Evolutionary conservation across 2,888 invertebrate genomes (phyloP), one percentile per base, ranked within the genome.

Genomic region (Sinotaia quadrata): DNA sequence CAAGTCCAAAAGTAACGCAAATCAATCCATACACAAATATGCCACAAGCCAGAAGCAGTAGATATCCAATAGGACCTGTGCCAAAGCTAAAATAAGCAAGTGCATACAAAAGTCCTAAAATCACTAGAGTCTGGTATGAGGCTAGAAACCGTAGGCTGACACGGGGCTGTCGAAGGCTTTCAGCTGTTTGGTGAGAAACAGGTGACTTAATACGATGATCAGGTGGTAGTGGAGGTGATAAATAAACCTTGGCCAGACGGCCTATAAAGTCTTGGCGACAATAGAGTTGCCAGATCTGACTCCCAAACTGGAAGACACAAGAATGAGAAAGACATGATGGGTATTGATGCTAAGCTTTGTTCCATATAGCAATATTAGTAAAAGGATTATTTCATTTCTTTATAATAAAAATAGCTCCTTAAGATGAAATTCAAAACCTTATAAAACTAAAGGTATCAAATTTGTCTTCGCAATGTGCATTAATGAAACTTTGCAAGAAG

Each of bases 251-350:
- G 12, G 80, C 75, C 69, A 85, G 67, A 27, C 77, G 75, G 5
- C 85, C 85, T 4, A 80, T 33, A 18, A 85, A 58, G 63, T 81
- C 83, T 21, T 66, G 65, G 34, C 84, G 75, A 41, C 79, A 59
- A 90, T 94, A 96, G 3, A 92, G 81, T 4, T 87, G 87, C 63
- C 89, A 86, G 68, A 96, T 92, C 78, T 93, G 91, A 0, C 88
- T 85, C 29, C 91, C 90, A 88, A 92, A 95, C 95, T 96, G 88
- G 72, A 91, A 90, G 68, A 75, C 69, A 77, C 82, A 75, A 75
- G 74, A 66, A 7, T 8, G 47, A 47, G 24, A 47, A 47, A 47
- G 8, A 18, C 8, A 8, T 41, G 41, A 41, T 12, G 10, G 18
- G 41, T 41, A 8, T 41, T 41, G 41, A n/a, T n/a, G n/a, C n/a